A percentile compares a stretch with the other conserved stretches of the same genome.
phyloP scores from a whole-genome alignment of 2,797 vertebrate genomes.

The Falco rusticolus region DNA sequence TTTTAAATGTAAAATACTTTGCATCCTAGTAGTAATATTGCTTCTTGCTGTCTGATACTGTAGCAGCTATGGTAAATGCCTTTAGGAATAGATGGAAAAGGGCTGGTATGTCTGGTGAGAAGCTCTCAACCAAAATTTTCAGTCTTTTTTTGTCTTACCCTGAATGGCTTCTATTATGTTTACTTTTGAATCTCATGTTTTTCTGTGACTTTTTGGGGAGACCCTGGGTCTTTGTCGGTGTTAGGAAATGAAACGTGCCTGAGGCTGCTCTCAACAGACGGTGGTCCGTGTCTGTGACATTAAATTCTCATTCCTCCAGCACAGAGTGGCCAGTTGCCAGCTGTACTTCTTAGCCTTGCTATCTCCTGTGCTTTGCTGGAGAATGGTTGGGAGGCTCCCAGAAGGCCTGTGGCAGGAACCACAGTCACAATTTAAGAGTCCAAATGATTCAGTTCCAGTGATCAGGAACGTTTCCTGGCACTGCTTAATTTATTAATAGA shows the following conservation, averaged over 20 bases:
- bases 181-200: background rate
- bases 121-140: background rate
- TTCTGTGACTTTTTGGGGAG: background rate
- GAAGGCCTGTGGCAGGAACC: background rate
- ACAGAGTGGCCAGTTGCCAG: background rate
- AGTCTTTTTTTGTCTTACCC: background rate
- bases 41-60: background rate
- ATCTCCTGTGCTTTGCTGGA: background rate
- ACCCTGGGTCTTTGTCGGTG: background rate
- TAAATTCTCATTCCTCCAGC: background rate
- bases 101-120: background rate
- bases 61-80: background rate
- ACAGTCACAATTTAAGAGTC: accelerated
- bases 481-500: background rate
- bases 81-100: background rate
- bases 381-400: background rate
- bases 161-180: background rate
- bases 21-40: background rate
- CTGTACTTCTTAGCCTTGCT: background rate
- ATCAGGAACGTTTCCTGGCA: background rate
- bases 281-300: background rate
- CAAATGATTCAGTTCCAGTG: background rate
- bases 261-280: background rate
- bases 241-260: background rate
- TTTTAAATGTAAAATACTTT: background rate